Percentiles rank a stretch among this genome's conserved stretches.
Conservation (phyloP, 64 coral and sea anemone genomes). For the Stylophora pistillata region DNA sequence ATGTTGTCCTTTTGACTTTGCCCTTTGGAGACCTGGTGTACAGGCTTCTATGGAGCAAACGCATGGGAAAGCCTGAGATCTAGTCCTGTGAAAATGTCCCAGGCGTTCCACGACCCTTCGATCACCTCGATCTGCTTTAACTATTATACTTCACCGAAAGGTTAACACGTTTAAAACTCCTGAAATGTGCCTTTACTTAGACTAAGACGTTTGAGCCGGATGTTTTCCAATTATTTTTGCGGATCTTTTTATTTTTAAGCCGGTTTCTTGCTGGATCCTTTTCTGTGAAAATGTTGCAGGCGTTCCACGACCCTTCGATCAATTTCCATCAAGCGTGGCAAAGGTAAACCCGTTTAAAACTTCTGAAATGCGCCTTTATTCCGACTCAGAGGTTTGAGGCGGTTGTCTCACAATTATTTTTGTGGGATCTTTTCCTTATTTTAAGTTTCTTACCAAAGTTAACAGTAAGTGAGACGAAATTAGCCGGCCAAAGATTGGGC, state of each 20-base stretch:
- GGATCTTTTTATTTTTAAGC: conserved; percentile 55
- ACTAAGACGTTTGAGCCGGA: conserved; percentile 29
- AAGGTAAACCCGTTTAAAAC: conserved; percentile 55
- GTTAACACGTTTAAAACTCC: conserved; percentile 57
- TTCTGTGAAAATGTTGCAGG: conserved; percentile 51
- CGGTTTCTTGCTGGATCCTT: conserved; percentile 46
- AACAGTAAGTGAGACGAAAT: conserved; percentile 52
- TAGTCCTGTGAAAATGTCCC: conserved; percentile 59
- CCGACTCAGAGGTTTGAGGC: conserved; percentile 49
- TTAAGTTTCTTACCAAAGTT: conserved; percentile 62
- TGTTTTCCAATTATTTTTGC: conserved; percentile 45
- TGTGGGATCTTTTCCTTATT: conserved; percentile 41
- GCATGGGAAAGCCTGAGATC: conserved; percentile 26
- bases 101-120: conserved; percentile 44
- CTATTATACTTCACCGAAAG: conserved; percentile 41
- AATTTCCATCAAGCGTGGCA: conserved; percentile 19
- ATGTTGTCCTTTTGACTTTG: too few species aligned
- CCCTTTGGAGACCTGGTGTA: too few species aligned
- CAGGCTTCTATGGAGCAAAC: conserved; percentile 28
- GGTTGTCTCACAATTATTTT: conserved; percentile 39
- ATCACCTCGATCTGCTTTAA: conserved; percentile 22
- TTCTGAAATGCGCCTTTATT: conserved; percentile 49
- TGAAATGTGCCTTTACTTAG: conserved; percentile 49
- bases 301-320: conserved; percentile 41
- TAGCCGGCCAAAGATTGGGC: too few species aligned